phyloP scores from a whole-genome alignment of 1,140 invertebrate genomes.

The Dendrolimus kikuchii region DNA sequence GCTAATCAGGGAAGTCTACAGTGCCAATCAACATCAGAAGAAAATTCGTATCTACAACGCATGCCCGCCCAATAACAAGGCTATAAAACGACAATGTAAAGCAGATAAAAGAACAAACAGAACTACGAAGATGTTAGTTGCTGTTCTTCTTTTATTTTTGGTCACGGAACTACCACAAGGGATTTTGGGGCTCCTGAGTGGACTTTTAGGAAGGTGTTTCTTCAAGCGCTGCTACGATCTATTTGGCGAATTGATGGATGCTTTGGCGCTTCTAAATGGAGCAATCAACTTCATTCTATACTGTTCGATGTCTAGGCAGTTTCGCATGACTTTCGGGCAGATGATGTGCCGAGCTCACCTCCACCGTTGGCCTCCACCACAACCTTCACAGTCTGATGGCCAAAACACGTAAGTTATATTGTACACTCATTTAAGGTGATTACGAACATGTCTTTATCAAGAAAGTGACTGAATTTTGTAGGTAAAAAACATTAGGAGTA shows the following conservation, averaged over 20 bases:
- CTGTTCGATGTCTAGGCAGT: slow-evolving; percentile 94
- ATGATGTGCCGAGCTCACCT: slow-evolving; percentile 76
- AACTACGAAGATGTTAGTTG: slow-evolving; percentile 92
- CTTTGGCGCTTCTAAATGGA: slow-evolving; percentile 91
- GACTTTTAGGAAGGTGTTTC: slow-evolving; percentile 80
- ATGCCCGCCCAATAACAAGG: slow-evolving; percentile 60
- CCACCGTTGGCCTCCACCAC: slow-evolving; percentile 52
- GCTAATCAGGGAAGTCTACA: slow-evolving; percentile 81
- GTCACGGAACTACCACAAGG: slow-evolving; percentile 91
- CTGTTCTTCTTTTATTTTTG: slow-evolving; percentile 88
- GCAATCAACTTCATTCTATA: slow-evolving; percentile 96
- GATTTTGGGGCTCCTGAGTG: slow-evolving; percentile 81
- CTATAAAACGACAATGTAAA: slow-evolving; percentile 77
- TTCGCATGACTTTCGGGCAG: slow-evolving; percentile 87
- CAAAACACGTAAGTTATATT: slow-evolving; percentile 46
- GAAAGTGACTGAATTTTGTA: no score
- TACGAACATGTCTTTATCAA: slow-evolving; percentile 3
- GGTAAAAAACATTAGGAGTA: no score
- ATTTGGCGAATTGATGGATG: slow-evolving; percentile 93
- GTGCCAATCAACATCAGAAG: slow-evolving; percentile 57
- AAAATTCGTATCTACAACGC: slow-evolving; percentile 50
- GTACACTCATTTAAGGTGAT: slow-evolving; percentile 3
- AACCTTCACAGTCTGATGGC: slow-evolving; percentile 49
- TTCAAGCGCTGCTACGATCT: slow-evolving; percentile 83
- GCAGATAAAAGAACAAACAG: slow-evolving; percentile 78